Evolutionary conservation across 2,888 invertebrate species (phyloP), one percentile per base, ranked within the genome.

Genomic region (Conops quadrifasciatus): DNA sequence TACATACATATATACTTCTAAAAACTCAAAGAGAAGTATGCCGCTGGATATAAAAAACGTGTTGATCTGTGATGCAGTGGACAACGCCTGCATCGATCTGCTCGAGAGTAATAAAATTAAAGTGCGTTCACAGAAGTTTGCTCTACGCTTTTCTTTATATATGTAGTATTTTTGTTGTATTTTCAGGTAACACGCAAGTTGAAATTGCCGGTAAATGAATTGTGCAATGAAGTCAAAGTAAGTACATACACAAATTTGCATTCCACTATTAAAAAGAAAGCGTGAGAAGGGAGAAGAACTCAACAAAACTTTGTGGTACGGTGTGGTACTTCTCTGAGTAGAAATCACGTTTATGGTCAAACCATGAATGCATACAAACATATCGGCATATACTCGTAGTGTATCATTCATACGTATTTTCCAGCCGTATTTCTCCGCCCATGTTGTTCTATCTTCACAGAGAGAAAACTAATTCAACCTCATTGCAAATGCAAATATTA

Each of bases 41-140:
- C 87, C 84, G 73, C 84, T 92, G 80, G 87, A 90, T 75, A 90
- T 96, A 71, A 90, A 90, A 80, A 92, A 91, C 75, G 96, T 98
- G 71, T 87, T 98, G 71, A 92, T 98, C 77, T 95, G 96, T 78
- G 98, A 98, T 86, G 95, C 96, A 43, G 94, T 98, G 2, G 96
- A 97, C 81, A 88, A 90, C 24, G 90, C 92, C 76, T 98, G 98
- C 85, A 91, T 92, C 1, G 90, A 94, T 76, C 90, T 97, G 58
- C 88, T 98, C 28, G 87, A 90, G 75, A 87, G 90, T 51, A 90
- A 94, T 82, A 93, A 92, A 26, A 92, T 98, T 77, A 87, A 90
- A 71, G 95, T 96, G 71, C 91, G 80, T 81, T 67, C 15, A 49
- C 47, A 45, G 21, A 19, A 13, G 62, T n/a, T 49, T n/a, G n/a